Base-by-base conservation (phyloP, 2,888 invertebrate species). In the Acleris emargana region DNA sequence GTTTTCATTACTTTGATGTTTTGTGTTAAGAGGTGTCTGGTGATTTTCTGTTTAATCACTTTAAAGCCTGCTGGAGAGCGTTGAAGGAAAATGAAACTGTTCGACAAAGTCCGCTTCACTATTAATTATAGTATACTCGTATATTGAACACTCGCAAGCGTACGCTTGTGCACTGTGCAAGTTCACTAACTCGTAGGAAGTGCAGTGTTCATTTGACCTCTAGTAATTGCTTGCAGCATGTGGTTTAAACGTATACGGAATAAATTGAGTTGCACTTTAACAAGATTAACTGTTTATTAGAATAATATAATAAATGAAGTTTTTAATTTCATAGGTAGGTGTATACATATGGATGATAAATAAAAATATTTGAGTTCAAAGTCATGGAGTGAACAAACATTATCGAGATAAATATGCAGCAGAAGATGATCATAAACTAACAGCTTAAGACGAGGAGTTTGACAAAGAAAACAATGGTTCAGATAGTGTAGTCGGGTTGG, bases 1-100 rank as follows among this genome's bases (percentile, higher is more conserved):
- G 82, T 83, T 85, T 83, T 82, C 78, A 78, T 81, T 81, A 84
- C 92, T 91, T 93, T 92, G 91, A 91, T 90, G 91, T 93, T 90
- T 79, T 76, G 79, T 82, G 81, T 87, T 88, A 84, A 83, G 79
- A 79, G 81, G 82, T 81, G 83, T 83, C 89, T 91, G 91, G 87
- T 83, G 82, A 86, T 88, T 83, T 85, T 90, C 89, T 86, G 80
- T 80, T 85, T 83, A 85, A 76, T 78, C 74, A 79, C 73, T 77
- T 78, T 80, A 81, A 79, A 78, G 77, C 60, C 69, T 70, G 71
- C 76, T 82, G 82, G 77, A 76, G 74, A 80, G 77, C 82, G 80
- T 82, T 79, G 73, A 77, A 78, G 69, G 77, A 76, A 76, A 78
- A 72, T 73, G 73, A 70, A 72, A 60, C 70, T 72, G 75, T 71